Conservation (phyloP, 2,888 invertebrate genomes). For the Torymus auratus region DNA sequence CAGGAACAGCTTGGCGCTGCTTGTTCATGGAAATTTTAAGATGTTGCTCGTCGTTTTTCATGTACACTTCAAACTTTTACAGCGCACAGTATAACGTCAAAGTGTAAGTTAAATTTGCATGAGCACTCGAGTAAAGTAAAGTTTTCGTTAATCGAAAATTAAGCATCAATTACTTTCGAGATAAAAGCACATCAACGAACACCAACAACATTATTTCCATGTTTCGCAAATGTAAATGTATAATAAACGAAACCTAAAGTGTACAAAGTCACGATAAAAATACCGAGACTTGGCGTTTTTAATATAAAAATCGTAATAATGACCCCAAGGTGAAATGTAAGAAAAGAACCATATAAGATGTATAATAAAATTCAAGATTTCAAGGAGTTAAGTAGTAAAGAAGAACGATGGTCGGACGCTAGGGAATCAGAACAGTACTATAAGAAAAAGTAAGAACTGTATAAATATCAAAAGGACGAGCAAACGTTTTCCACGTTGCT, state of each 20-base stretch:
- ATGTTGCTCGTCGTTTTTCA: slow-evolving; percentile 8
- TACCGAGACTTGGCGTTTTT: too few species aligned
- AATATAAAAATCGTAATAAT: too few species aligned
- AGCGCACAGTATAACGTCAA: slow-evolving; percentile 6
- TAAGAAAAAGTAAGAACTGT: too few species aligned
- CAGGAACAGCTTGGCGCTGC: background rate
- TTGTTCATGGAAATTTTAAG: slow-evolving; percentile 10
- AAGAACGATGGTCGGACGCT: background rate
- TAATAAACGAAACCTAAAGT: too few species aligned
- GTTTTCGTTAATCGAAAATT: background rate
- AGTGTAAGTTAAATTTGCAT: slow-evolving; percentile 1
- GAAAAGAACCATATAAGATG: background rate
- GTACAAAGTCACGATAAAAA: too few species aligned
- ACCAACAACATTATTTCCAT: too few species aligned
- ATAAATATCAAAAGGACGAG: too few species aligned
- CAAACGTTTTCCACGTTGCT: too few species aligned
- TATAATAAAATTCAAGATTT: background rate
- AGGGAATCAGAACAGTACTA: too few species aligned
- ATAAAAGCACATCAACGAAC: too few species aligned
- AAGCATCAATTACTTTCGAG: background rate
- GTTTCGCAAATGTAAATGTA: too few species aligned
- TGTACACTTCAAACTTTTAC: slow-evolving; percentile 15
- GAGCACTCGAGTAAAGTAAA: background rate
- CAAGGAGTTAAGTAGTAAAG: slow-evolving; percentile 3
- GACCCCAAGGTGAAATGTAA: too few species aligned